Evolutionary conservation across 2,797 vertebrate species (phyloP).

Genomic region (Periparus ater): DNA sequence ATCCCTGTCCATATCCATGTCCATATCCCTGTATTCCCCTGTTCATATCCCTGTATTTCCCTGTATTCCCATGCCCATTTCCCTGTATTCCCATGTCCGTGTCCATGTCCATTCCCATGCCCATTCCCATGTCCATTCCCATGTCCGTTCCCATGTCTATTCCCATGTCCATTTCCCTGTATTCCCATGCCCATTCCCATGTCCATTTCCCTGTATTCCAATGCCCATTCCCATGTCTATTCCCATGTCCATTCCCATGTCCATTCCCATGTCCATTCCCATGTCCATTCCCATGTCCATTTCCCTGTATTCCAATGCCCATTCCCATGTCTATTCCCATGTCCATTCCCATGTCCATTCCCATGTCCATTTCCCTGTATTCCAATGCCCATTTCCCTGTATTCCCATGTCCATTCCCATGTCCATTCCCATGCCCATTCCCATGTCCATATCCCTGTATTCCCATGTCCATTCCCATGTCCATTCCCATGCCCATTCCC

Average conservation of each 20-base stretch:
- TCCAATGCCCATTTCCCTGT: too few relatives aligned
- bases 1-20: too few relatives aligned
- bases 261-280: too few relatives aligned
- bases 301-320: not conserved
- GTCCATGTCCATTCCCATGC: not conserved
- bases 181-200: not conserved
- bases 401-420: not conserved
- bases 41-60: not conserved
- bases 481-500: not conserved
- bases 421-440: too few relatives aligned
- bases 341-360: not conserved
- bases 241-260: too few relatives aligned
- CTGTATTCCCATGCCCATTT: too few relatives aligned
- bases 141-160: too few relatives aligned
- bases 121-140: too few relatives aligned
- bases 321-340: not conserved
- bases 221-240: too few relatives aligned
- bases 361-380: too few relatives aligned
- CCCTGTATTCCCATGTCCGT: not conserved
- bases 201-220: too few relatives aligned
- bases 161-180: not conserved
- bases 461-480: not conserved
- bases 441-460: not conserved
- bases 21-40: too few relatives aligned
- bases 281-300: not conserved